Base-by-base conservation (phyloP, 2,113 vertebrate species). In the Numenius arquata region DNA sequence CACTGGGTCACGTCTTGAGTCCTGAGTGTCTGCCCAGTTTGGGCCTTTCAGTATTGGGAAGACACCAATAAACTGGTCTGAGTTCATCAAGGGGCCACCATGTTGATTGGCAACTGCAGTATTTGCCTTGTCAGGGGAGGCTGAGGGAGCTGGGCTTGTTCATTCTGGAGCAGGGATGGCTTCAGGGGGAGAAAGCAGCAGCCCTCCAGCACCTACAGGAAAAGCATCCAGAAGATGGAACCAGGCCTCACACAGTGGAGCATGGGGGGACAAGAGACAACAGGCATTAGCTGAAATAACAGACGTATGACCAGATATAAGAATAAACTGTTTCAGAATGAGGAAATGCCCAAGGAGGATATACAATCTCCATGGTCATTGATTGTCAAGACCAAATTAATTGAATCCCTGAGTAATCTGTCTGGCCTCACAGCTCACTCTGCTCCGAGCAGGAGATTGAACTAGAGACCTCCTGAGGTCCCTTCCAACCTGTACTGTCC, bases 181-280 rank as follows among this genome's bases (percentile, higher is more conserved):
- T 62, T 61, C 50, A 71, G 23, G 10, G 12, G 9, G 6, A 47
- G 26, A 53, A 71, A 63, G 36, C 23, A 66, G 34, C 36, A 81
- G 48, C 22, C 32, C 15, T 72, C 16, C 25, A 84, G n/a, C 12
- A 76, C 20, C 23, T 48, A 40, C 15, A 38, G 41, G 9, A 11
- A 70, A 9, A 8, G 1, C 8, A 52, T 61, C 7, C 36, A 56
- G 38, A 58, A 72, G n/a, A 40, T 25, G 23, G 10, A 72, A 15
- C 5, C 27, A 14, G 32, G 15, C 36, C 22, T 11, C 1, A 2
- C 5, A 58, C 4, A 16, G 12, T 36, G 12, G 9, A 73, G 5
- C 15, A 50, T 36, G 9, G 29, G 30, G 83, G 10, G 8, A 38
- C 23, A 75, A 47, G 21, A 75, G 6, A 36, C 7, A 56, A 15